A percentile compares a stretch with the other conserved stretches of the same genome.
Conservation (phyloP, 2,888 invertebrate genomes). For the Parnassius apollo region DNA sequence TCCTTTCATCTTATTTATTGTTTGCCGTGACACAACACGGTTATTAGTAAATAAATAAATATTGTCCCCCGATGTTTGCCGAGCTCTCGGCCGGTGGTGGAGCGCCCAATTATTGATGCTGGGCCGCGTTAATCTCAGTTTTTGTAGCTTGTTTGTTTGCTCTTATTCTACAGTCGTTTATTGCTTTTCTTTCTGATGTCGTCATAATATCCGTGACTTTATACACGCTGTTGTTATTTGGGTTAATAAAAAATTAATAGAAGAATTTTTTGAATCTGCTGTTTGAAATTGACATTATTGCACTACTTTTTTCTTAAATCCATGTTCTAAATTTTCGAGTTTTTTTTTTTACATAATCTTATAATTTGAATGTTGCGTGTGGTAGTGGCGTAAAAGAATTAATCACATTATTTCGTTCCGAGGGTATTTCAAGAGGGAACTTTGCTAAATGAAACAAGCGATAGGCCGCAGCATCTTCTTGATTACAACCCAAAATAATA, state of each 20-base stretch:
- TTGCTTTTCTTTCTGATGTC: slow-evolving; percentile 40
- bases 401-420: too few species aligned
- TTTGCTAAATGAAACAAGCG: too few species aligned
- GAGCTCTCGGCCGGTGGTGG: slow-evolving; percentile 62
- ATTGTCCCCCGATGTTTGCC: slow-evolving; percentile 67
- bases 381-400: too few species aligned
- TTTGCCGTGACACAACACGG: slow-evolving; percentile 59
- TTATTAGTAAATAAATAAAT: slow-evolving; percentile 80
- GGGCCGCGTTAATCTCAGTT: slow-evolving; percentile 59
- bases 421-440: too few species aligned
- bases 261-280: too few species aligned
- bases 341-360: too few species aligned
- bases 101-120: slow-evolving; percentile 64
- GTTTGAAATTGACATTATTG: too few species aligned
- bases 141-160: slow-evolving; percentile 50
- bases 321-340: too few species aligned
- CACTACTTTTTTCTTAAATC: too few species aligned
- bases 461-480: too few species aligned
- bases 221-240: slow-evolving; percentile 2
- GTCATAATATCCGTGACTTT: neutral
- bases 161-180: slow-evolving; percentile 37
- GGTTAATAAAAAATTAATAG: neutral
- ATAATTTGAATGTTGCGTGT: too few species aligned
- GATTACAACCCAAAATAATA: too few species aligned
- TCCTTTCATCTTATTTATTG: slow-evolving; percentile 75